These are phyloP conservation scores for Sinodicranocentrus sp. DNA, from an alignment of 2,888 invertebrate species.

Conservation along the genomic window DNA sequence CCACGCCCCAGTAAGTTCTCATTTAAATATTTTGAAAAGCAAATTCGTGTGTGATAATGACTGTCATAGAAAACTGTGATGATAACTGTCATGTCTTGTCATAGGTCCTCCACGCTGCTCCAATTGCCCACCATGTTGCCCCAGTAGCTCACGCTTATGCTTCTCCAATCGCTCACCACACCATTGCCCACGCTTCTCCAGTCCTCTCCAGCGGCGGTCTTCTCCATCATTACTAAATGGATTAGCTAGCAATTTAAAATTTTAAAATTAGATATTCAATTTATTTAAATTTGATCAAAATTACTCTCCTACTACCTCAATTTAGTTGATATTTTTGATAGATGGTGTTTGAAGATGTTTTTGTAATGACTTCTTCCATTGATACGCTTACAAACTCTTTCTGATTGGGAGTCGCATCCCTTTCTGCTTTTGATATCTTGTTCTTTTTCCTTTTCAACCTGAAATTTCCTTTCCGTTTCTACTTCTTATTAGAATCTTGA, in stretches of 20 bases:
- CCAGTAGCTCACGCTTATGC: too few relatives aligned
- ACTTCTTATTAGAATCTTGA: too few relatives aligned
- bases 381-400: constrained; percentile 44
- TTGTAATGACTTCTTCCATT: neutral
- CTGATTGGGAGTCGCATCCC: too few relatives aligned
- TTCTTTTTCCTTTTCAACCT: neutral
- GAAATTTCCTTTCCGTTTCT: too few relatives aligned
- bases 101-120: constrained; percentile 1
- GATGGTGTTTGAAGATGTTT: neutral
- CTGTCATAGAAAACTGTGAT: too few relatives aligned
- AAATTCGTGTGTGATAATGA: too few relatives aligned
- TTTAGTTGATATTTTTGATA: constrained; percentile 25
- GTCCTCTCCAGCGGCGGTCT: neutral
- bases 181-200: constrained; percentile 15
- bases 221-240: constrained; percentile 22
- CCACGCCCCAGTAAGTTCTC: constrained; percentile 13
- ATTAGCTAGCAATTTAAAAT: constrained; percentile 23
- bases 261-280: constrained; percentile 35
- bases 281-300: too few relatives aligned
- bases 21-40: too few relatives aligned
- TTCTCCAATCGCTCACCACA: neutral
- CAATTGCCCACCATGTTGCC: too few relatives aligned
- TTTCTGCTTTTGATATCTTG: too few relatives aligned
- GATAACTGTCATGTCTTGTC: too few relatives aligned
- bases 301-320: constrained; percentile 29